Base-by-base conservation (phyloP, 2,113 vertebrate genomes). In the Nicator chloris region DNA sequence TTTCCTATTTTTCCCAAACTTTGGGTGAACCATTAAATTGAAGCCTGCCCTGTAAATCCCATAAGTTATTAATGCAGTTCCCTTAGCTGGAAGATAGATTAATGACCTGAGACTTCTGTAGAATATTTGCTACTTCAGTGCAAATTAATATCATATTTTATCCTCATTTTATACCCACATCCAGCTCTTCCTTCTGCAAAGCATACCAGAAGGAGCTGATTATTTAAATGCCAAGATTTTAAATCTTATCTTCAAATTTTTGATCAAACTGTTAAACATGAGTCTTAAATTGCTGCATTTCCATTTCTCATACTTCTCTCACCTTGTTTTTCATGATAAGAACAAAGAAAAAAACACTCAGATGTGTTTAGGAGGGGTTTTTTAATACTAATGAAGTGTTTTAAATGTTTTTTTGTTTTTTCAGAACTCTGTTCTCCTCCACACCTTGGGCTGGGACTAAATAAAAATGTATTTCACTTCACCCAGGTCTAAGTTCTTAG, bases 121-220 rank as follows among this genome's bases (percentile, higher is more conserved):
- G 66, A 95, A 93, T 94, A 95, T 94, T 96, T 96, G 85, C 91
- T 86, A 93, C 95, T 93, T 88, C 80, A 75, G 86, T 90, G 92
- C 39, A 96, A 97, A 96, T 97, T 96, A 94, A 71, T 88, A 86
- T 84, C 39, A 78, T 95, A 94, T 96, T 93, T 97, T 96, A 92
- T 51, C 51, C 88, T 86, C 22, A 86, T 82, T 94, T 97, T 90
- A 82, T 82, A 90, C 24, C 17, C 60, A 86, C 31, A 86, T 56
- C 51, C 51, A 92, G 45, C 18, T 80, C 33, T 83, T 83, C 47
- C 42, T 94, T 50, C 90, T 88, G 50, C 56, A 83, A 88, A 92
- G 47, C 61, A 90, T 92, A 94, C 60, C 82, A 94, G 76, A 93
- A 93, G 69, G 88, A 90, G 60, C 24, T 86, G 82, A 35, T 59